Percentiles rank a stretch among this genome's conserved stretches.
Conservation (phyloP, 2,797 vertebrate genomes). For the Moxostoma hubbsi region DNA sequence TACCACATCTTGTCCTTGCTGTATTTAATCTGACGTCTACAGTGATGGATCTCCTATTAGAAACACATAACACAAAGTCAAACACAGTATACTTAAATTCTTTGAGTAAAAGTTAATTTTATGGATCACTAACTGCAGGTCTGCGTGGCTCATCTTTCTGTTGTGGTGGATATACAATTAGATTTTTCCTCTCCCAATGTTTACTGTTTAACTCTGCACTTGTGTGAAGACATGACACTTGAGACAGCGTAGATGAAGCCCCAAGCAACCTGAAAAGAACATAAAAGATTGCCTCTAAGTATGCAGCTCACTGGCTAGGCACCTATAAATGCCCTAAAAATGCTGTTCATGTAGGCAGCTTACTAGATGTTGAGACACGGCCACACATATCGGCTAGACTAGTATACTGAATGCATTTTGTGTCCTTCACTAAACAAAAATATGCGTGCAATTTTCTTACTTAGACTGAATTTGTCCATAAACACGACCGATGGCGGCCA, state of each 20-base stretch:
- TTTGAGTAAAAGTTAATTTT: neutral
- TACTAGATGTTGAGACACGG: neutral
- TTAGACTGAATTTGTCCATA: constrained; percentile 62
- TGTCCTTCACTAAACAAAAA: constrained; percentile 12
- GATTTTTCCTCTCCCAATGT: constrained; percentile 90
- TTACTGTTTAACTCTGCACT: constrained; percentile 70
- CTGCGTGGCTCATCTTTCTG: constrained; percentile 84
- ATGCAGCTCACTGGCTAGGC: neutral
- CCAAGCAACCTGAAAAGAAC: constrained; percentile 60
- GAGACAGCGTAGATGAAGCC: constrained; percentile 16
- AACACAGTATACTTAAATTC: neutral
- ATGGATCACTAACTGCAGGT: constrained; percentile 84
- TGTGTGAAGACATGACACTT: constrained; percentile 80
- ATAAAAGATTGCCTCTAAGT: neutral
- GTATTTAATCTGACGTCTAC: constrained; percentile 94
- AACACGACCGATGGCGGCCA: constrained; percentile 62
- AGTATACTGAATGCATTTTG: neutral
- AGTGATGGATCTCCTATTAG: constrained; percentile 88
- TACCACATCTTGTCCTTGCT: constrained; percentile 99
- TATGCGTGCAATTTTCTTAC: constrained; percentile 60
- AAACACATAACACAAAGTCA: neutral
- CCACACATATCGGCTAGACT: neutral
- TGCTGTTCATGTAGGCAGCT: neutral
- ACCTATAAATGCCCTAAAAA: neutral
- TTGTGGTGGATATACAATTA: constrained; percentile 85